Base-by-base conservation (phyloP, 2,888 invertebrate genomes). In the Rotaria socialis region DNA sequence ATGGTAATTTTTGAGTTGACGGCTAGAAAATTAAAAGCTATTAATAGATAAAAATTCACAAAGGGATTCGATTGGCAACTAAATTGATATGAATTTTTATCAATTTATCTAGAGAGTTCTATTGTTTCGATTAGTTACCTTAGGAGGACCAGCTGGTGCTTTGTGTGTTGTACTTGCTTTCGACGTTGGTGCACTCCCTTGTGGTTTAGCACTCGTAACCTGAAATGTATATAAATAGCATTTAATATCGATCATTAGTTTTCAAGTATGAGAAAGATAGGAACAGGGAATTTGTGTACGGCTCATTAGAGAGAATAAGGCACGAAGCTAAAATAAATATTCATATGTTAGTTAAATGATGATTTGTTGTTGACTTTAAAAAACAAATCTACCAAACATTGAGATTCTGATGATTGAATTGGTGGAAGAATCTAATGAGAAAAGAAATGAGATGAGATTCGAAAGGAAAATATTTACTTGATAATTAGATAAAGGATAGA, bases 131-230 rank as follows among this genome's bases (percentile, higher is more conserved):
- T 27, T 27, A 27, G 10, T 27, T 60, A 60, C 60, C 60, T 86
- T 86, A 6, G 84, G 47, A 85, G 60, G 84, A 35, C 84, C 84
- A 50, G 84, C 84, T 47, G 47, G 16, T 4, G 86, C 56, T 50
- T 52, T 43, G 41, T 86, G 50, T 85, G 43, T 16, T 8, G 86
- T 84, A n/a, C 84, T 60, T 35, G 84, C 84, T 74, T 67, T 86
- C 22, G 55, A 56, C 6, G 85, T 56, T 84, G 60, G 0, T 2
- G 55, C 16, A 60, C 27, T 60, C 60, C 60, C n/a, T 60, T 60
- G 27, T 22, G 60, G 60, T 60, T 60, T 60, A 27, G 5, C 22
- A 27, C 22, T 60, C 10, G 60, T 5, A 27, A 27, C 27, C 60
- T 60, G 27, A 27, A 60, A n/a, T 27, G 14, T 60, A 22, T 27